Evolutionary conservation across 2,113 vertebrate genomes (phyloP).

Genomic region (Gnathonemus echidnorhynchus): DNA sequence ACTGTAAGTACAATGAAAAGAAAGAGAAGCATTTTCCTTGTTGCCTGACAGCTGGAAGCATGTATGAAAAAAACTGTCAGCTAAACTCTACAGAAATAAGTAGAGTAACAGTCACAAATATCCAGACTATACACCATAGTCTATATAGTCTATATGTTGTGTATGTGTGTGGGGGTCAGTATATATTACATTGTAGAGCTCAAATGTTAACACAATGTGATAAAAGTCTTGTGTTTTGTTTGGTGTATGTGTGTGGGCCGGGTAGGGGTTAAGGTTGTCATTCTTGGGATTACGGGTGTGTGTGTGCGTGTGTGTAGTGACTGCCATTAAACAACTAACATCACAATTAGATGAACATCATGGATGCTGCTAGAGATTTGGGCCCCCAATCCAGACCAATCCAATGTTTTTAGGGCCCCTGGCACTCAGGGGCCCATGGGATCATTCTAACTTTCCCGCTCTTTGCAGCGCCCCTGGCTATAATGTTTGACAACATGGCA

Average conservation of each 20-base stretch:
- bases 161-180: not conserved
- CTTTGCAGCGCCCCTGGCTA: not conserved
- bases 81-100: not conserved
- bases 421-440: not conserved
- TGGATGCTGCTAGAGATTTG: not conserved
- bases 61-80: not conserved
- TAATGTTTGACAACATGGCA: not conserved
- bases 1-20: not conserved
- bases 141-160: not conserved
- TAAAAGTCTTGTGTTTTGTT: not conserved
- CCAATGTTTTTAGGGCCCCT: not conserved
- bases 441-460: not conserved
- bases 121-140: not conserved
- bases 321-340: not conserved
- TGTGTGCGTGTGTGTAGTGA: not conserved
- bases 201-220: not conserved
- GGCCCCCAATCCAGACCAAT: not conserved
- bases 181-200: not conserved
- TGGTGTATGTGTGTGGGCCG: not conserved
- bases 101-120: not conserved
- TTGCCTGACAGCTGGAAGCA: not conserved
- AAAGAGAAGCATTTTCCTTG: not conserved
- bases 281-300: not conserved
- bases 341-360: not conserved
- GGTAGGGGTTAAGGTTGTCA: not conserved